Base-by-base conservation (phyloP, 2,113 vertebrate species). In the Prunella fulvescens region DNA sequence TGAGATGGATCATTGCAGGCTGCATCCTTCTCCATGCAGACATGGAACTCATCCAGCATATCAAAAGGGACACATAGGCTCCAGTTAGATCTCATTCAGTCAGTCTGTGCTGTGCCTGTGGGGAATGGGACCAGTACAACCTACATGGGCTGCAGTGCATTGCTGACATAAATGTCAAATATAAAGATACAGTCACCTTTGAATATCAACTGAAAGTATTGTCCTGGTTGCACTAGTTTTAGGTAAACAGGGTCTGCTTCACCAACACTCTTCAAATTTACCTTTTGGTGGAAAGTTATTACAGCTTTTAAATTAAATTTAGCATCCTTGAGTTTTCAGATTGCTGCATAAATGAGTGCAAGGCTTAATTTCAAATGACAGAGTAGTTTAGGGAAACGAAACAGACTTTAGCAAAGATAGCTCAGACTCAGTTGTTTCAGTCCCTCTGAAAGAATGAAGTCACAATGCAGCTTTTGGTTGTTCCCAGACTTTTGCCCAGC, bases 341-440 rank as follows among this genome's bases (percentile, higher is more conserved):
- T 60, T 50, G 28, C 29, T 71, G 61, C 48, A 29, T 54, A 71
- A 64, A 85, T 3, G 2, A 26, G 15, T 11, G 14, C 26, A 40
- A 29, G 33, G 11, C 56, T 69, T 73, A 19, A 62, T 82, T 86
- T 60, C 44, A 82, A 89, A 50, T 44, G 47, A 66, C 29, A 88
- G 24, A 60, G 28, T 51, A 18, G 22, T 67, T 90, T 93, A 64
- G 70, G 82, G 86, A 90, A 95, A 67, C 0, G 5, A 92, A 94
- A 92, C 51, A 79, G 29, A 14, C 74, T 71, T 81, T 17, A 88
- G 79, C 74, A 90, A 76, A 92, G 61, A 47, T 33, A 82, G 70
- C 57, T 88, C 48, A 40, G 42, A 70, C 26, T 70, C 77, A 25
- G 81, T 61, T 60, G 23, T 86, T 78, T 81, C 73, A 57, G 73